Evolutionary conservation across 2,113 vertebrate species (phyloP).

Genomic region (Rhombomys opimus): DNA sequence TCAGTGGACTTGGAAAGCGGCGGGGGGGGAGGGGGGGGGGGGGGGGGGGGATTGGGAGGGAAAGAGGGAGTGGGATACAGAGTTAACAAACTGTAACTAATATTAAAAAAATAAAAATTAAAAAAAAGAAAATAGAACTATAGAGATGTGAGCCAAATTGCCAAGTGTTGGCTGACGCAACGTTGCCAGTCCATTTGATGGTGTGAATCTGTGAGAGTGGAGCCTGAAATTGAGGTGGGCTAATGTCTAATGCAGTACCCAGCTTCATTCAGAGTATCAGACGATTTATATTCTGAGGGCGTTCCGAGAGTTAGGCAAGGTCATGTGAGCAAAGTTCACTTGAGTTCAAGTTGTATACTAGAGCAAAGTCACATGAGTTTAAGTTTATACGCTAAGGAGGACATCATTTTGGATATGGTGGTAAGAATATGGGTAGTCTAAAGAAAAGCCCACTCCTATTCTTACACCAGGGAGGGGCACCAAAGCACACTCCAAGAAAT

Average conservation of each 20-base stretch:
- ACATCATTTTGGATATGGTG: neutral
- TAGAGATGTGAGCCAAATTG: conserved; percentile 49
- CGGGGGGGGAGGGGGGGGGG: no score
- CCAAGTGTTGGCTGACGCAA: neutral
- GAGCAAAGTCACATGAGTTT: neutral
- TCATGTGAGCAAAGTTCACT: neutral
- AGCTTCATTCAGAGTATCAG: neutral
- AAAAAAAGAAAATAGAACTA: conserved; percentile 33
- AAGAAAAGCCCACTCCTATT: neutral
- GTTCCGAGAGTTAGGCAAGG: neutral
- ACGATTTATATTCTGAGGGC: neutral
- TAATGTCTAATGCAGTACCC: neutral
- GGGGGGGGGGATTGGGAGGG: no score
- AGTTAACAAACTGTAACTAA: no score
- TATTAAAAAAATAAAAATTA: neutral
- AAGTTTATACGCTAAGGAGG: neutral
- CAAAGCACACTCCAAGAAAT: neutral
- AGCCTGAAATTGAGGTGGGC: neutral
- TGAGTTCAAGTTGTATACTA: neutral
- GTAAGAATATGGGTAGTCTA: neutral
- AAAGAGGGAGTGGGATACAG: no score
- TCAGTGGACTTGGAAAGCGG: no score
- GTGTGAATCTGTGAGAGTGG: no score
- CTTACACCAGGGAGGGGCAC: neutral
- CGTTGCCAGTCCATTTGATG: neutral